Evolutionary conservation across 2,797 vertebrate species (phyloP).

Genomic region (Acipenser transmontanus): DNA sequence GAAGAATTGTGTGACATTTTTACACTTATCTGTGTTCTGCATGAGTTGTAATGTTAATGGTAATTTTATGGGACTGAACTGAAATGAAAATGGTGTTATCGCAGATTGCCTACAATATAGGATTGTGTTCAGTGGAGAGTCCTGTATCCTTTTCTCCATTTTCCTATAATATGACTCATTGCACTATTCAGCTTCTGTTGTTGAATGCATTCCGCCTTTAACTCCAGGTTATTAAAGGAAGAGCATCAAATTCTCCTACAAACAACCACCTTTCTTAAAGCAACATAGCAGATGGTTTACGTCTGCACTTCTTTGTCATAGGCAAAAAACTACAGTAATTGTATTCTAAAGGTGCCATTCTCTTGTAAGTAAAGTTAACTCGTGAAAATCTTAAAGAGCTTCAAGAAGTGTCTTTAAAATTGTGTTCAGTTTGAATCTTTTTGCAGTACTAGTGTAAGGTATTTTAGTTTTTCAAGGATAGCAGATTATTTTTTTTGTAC

Average conservation of each 20-base stretch:
- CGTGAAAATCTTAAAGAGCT: too few relatives aligned
- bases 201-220: slow-evolving; percentile 83
- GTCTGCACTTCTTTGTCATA: slow-evolving; percentile 44
- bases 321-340: slow-evolving; percentile 30
- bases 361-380: too few relatives aligned
- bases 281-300: slow-evolving; percentile 40
- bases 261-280: slow-evolving; percentile 60
- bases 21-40: slow-evolving; percentile 98
- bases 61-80: slow-evolving; percentile 99
- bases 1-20: slow-evolving; percentile 97
- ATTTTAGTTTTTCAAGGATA: too few relatives aligned
- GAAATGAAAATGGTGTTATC: slow-evolving; percentile 96
- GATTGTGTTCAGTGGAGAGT: slow-evolving; percentile 86
- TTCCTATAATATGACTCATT: slow-evolving; percentile 85
- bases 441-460: too few relatives aligned
- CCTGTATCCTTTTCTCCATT: slow-evolving; percentile 78
- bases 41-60: slow-evolving; percentile 98
- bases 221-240: slow-evolving; percentile 72
- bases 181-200: slow-evolving; percentile 74
- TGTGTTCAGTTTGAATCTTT: too few relatives aligned
- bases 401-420: too few relatives aligned
- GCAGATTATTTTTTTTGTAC: too few relatives aligned
- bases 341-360: slow-evolving; percentile 7
- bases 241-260: slow-evolving; percentile 59
- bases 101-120: slow-evolving; percentile 88